Conservation (phyloP, 2,797 vertebrate species). For the Tympanoctomys barrerae region DNA sequence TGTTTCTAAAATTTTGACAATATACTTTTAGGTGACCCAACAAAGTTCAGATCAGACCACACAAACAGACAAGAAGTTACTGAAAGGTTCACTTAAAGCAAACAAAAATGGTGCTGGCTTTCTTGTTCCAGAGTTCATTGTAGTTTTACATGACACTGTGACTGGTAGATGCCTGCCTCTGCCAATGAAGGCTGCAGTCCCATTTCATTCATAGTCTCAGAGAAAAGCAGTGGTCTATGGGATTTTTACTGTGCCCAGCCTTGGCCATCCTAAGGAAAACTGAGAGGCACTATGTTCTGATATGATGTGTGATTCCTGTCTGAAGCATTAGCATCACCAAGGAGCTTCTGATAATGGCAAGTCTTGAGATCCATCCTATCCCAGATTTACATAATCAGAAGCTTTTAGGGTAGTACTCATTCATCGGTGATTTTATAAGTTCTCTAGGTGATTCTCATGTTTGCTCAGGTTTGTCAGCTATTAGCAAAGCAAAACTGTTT, state of each 20-base stretch:
- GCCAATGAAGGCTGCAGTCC: neutral
- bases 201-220: conserved; percentile 19
- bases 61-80: neutral
- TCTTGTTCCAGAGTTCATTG: neutral
- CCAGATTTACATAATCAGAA: conserved; percentile 20
- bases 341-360: neutral
- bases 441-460: neutral
- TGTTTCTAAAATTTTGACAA: neutral
- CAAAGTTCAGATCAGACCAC: neutral
- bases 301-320: neutral
- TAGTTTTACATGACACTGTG: neutral
- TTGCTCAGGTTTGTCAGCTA: neutral
- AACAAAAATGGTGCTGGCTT: neutral
- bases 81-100: neutral
- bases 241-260: neutral
- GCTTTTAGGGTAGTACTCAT: neutral
- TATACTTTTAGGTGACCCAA: conserved; percentile 23
- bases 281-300: neutral
- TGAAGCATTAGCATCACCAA: neutral
- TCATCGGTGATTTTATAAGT: neutral
- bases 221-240: neutral
- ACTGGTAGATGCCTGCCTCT: neutral
- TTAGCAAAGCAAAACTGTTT: neutral
- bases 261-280: neutral
- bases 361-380: neutral